Conservation (phyloP, 2,113 vertebrate genomes). For the Oplegnathus fasciatus region DNA sequence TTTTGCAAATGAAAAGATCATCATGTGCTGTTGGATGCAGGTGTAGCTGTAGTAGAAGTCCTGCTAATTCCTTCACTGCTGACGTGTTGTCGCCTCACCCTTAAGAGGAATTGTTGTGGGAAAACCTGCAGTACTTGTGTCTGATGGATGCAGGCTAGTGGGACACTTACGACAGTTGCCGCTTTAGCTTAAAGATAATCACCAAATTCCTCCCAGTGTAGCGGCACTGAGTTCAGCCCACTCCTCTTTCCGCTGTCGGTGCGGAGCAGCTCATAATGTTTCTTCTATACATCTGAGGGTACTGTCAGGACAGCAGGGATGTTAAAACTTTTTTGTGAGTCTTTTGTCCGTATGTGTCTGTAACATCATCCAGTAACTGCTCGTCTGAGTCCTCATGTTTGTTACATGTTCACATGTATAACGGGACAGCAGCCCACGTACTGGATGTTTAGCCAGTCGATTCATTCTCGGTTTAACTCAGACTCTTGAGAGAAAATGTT, state of each 20-base stretch:
- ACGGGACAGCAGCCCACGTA: background rate
- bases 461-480: constrained; percentile 1
- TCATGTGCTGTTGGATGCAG: background rate
- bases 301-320: constrained; percentile 1
- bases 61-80: background rate
- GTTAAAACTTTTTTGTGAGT: background rate
- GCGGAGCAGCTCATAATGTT: background rate
- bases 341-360: background rate
- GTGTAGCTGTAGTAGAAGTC: background rate
- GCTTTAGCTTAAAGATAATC: constrained; percentile 41
- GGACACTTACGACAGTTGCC: background rate
- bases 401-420: background rate
- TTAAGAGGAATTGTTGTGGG: constrained; percentile 17
- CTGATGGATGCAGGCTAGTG: background rate
- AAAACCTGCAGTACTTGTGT: constrained; percentile 20
- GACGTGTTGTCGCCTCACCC: background rate
- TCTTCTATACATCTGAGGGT: constrained; percentile 1
- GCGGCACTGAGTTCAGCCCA: constrained; percentile 19
- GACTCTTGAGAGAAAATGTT: background rate
- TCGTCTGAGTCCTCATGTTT: background rate
- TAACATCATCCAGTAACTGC: background rate
- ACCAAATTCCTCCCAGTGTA: constrained; percentile 29
- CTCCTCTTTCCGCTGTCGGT: constrained; percentile 22
- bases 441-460: background rate
- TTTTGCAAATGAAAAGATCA: background rate